A percentile compares a stretch with the other conserved stretches of the same genome.
phyloP scores from a whole-genome alignment of 2,888 invertebrate species.

The Thymelicus acteon region DNA sequence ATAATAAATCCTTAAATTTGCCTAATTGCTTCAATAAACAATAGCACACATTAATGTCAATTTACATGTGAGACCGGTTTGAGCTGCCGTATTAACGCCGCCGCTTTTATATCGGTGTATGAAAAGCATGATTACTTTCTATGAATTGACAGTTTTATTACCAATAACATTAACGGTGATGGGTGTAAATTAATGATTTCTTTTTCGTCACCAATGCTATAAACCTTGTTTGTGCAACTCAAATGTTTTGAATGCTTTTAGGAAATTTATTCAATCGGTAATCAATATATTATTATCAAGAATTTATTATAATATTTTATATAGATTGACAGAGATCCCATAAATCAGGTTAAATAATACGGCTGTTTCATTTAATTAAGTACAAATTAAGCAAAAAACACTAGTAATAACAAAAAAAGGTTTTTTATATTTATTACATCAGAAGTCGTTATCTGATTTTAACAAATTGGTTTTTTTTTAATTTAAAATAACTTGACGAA shows the following conservation, averaged over 20 bases:
- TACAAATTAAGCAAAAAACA: too few relatives aligned
- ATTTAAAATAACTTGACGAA: too few relatives aligned
- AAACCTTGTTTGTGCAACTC: slow-evolving; percentile 6
- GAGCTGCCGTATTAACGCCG: too few relatives aligned
- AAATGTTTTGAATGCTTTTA: slow-evolving; percentile 13
- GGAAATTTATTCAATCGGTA: not conserved
- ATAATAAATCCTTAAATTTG: not conserved
- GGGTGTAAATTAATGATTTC: slow-evolving; percentile 10
- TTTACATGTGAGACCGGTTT: not conserved
- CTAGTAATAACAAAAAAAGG: too few relatives aligned
- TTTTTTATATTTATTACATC: too few relatives aligned
- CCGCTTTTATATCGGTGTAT: not conserved
- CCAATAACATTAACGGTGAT: not conserved
- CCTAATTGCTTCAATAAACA: not conserved
- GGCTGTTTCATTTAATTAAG: too few relatives aligned
- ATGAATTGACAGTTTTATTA: slow-evolving; percentile 16
- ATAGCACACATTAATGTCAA: not conserved
- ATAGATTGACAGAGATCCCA: too few relatives aligned
- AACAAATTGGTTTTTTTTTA: too few relatives aligned
- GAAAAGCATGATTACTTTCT: not conserved
- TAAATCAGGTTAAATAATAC: too few relatives aligned
- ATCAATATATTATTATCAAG: too few relatives aligned
- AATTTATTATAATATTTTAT: too few relatives aligned
- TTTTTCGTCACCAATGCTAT: not conserved
- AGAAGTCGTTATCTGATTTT: too few relatives aligned